phyloP scores from a whole-genome alignment of 2,113 vertebrate species.

The Steatornis caripensis region DNA sequence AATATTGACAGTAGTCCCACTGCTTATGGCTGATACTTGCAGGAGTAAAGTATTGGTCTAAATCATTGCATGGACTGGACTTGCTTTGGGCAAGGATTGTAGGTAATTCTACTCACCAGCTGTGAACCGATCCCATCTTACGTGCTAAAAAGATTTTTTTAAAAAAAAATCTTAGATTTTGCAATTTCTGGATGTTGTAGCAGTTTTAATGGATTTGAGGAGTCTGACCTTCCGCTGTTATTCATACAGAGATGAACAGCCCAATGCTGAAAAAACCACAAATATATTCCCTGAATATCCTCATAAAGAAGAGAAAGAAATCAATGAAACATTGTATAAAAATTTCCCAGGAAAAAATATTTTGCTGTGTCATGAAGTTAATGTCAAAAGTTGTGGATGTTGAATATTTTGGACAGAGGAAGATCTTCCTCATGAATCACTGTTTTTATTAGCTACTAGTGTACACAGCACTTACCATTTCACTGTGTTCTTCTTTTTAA shows the following conservation, averaged over 20 bases:
- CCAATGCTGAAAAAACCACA: background rate
- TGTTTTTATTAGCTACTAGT: background rate
- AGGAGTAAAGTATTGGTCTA: background rate
- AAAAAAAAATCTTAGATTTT: background rate
- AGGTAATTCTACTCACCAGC: background rate
- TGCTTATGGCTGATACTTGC: background rate
- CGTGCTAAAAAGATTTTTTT: background rate
- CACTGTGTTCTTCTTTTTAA: background rate
- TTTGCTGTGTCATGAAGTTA: background rate
- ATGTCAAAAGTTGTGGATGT: background rate
- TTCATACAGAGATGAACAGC: background rate
- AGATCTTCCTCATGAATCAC: background rate
- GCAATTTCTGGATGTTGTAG: background rate
- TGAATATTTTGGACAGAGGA: background rate
- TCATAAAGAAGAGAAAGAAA: background rate
- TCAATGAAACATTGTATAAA: background rate
- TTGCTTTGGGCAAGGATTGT: background rate
- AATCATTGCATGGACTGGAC: background rate
- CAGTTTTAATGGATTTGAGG: background rate
- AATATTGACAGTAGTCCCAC: background rate
- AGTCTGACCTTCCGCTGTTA: background rate
- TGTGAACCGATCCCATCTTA: background rate
- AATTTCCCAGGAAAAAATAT: background rate
- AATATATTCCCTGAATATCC: background rate
- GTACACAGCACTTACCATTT: background rate